Conservation (phyloP, 2,888 invertebrate species). For the Saturnia japonica region DNA sequence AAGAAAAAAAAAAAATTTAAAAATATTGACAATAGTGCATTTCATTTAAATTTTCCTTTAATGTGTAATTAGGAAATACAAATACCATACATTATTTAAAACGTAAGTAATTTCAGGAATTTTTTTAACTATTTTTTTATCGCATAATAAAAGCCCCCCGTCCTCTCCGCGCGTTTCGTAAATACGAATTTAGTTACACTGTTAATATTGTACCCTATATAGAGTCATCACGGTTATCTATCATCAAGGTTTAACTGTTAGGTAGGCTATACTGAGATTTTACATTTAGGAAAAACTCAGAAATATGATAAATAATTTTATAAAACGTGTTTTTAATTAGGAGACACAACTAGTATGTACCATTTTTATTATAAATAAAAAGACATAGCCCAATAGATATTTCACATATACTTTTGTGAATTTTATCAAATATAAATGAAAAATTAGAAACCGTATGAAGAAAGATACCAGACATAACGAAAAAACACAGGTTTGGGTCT, state of each 20-base stretch:
- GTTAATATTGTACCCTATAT: neutral
- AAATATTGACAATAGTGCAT: too few species aligned
- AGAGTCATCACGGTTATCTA: neutral
- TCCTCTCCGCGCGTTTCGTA: neutral
- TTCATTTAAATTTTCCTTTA: too few species aligned
- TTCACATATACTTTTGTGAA: too few species aligned
- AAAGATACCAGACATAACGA: neutral
- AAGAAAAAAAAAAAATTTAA: neutral
- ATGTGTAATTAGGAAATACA: neutral
- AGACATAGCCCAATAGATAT: too few species aligned
- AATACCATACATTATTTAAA: neutral
- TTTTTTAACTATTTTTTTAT: neutral
- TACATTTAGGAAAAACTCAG: neutral
- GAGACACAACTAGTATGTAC: neutral
- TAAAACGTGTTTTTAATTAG: neutral
- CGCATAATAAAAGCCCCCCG: neutral
- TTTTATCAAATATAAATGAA: too few species aligned
- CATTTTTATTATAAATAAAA: too few species aligned
- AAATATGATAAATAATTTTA: slow-evolving; percentile 6
- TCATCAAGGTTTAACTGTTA: too few species aligned
- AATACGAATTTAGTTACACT: neutral
- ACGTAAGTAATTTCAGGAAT: neutral
- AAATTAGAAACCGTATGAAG: neutral
- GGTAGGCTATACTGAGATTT: neutral
- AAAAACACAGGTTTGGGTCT: slow-evolving; percentile 5